Conservation (phyloP, 2,113 vertebrate genomes). For the Hydrochoerus hydrochaeris region DNA sequence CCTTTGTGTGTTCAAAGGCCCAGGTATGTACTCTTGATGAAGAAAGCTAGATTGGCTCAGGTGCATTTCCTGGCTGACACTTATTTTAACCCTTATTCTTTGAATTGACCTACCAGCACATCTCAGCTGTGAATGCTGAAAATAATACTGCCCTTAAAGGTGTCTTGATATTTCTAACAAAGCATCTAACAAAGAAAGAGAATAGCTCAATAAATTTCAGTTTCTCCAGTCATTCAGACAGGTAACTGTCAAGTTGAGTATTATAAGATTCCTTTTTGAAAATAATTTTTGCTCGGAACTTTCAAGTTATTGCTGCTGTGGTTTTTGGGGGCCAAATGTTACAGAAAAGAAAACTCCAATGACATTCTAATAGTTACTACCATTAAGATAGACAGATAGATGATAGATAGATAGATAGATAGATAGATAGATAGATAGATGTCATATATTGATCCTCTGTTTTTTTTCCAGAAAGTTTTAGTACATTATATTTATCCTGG, state of each 20-base stretch:
- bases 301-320: slow-evolving; percentile 13
- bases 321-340: not conserved
- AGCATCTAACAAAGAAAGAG: not conserved
- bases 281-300: slow-evolving; percentile 12
- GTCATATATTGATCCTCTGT: not conserved
- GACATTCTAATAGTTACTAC: not conserved
- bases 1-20: not conserved
- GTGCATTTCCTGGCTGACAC: not conserved
- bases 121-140: not conserved
- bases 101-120: not conserved
- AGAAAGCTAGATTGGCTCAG: not conserved
- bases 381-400: not conserved
- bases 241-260: not conserved
- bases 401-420: not conserved
- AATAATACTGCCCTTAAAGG: not conserved
- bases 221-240: not conserved
- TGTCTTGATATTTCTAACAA: not conserved
- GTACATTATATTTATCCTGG: not conserved
- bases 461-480: slow-evolving; percentile 40
- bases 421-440: not conserved
- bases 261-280: slow-evolving; percentile 10
- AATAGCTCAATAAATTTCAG: not conserved
- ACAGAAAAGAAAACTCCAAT: not conserved
- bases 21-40: not conserved
- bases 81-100: not conserved